Conservation (phyloP, 2,113 vertebrate genomes). For the Cyrtonyx montezumae region DNA sequence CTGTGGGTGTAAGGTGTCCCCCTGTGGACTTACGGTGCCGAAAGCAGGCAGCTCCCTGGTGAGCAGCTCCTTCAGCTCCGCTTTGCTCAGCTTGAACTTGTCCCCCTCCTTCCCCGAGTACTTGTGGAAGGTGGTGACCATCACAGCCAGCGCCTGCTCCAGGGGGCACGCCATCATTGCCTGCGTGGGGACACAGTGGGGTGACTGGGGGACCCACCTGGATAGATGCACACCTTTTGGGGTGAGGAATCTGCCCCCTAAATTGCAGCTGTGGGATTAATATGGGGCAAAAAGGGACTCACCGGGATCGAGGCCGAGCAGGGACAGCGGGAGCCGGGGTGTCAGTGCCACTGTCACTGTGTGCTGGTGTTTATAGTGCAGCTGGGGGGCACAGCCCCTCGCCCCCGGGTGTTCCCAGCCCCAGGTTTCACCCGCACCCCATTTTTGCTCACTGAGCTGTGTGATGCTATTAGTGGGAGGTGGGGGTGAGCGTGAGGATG, state of each 20-base stretch:
- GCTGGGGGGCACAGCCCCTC: accelerated
- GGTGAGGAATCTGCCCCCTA: accelerated
- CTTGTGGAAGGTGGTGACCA: constrained; percentile 78
- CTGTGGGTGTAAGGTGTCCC: background rate
- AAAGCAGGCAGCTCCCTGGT: constrained; percentile 79
- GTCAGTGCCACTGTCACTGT: background rate
- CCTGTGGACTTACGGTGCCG: constrained; percentile 65
- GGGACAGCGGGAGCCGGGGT: accelerated
- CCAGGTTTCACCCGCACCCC: background rate
- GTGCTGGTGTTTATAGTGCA: background rate
- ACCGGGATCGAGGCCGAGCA: accelerated
- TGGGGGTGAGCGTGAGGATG: accelerated
- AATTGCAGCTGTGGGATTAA: background rate
- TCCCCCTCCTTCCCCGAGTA: constrained; percentile 77
- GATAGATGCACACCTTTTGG: background rate
- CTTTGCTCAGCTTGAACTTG: constrained; percentile 78
- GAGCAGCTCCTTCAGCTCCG: constrained; percentile 82
- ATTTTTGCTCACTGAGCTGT: constrained; percentile 46
- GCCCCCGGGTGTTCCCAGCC: constrained; percentile 23
- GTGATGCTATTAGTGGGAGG: background rate
- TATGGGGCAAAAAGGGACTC: background rate
- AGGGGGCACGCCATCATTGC: constrained; percentile 47
- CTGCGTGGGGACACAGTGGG: accelerated
- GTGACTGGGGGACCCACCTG: too few species aligned
- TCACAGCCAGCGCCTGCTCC: constrained; percentile 53